Evolutionary conservation across 2,888 invertebrate genomes (phyloP).

Genomic region (Zaprionus bogoriensis): DNA sequence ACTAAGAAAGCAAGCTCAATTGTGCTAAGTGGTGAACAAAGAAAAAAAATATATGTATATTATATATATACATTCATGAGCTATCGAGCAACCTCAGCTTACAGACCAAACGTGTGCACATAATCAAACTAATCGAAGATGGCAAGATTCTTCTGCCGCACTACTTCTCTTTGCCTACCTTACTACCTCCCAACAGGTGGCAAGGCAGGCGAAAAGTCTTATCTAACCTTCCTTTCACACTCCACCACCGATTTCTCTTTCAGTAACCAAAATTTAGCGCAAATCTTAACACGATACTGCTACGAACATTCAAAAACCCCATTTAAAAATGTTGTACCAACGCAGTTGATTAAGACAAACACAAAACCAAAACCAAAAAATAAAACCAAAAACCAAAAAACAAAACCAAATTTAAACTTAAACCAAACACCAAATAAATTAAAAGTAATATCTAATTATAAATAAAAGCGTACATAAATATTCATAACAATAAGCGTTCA

Average conservation of each 20-base stretch:
- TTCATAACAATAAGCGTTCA: constrained; percentile 60
- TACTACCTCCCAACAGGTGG: constrained; percentile 60
- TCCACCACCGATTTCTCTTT: constrained; percentile 40
- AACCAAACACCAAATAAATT: constrained; percentile 32
- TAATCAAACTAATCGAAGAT: not conserved
- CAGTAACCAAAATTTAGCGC: constrained; percentile 62
- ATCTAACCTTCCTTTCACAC: not conserved
- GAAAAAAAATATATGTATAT: no score
- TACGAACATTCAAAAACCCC: constrained; percentile 61
- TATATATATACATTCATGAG: not conserved
- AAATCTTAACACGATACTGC: constrained; percentile 65
- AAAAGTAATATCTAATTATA: constrained; percentile 6
- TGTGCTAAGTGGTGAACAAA: not conserved
- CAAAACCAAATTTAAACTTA: constrained; percentile 43
- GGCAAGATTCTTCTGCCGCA: not conserved
- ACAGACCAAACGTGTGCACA: not conserved
- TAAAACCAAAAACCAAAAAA: constrained; percentile 34
- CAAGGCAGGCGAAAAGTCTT: constrained; percentile 5
- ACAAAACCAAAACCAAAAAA: constrained; percentile 47
- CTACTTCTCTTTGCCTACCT: constrained; percentile 7
- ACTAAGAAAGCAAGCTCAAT: not conserved
- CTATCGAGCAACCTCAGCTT: not conserved
- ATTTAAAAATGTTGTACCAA: constrained; percentile 79
- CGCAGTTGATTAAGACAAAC: constrained; percentile 78
- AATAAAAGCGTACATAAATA: constrained; percentile 30